Conservation (phyloP, 2,113 vertebrate genomes). For the Triplophysa dalaica region DNA sequence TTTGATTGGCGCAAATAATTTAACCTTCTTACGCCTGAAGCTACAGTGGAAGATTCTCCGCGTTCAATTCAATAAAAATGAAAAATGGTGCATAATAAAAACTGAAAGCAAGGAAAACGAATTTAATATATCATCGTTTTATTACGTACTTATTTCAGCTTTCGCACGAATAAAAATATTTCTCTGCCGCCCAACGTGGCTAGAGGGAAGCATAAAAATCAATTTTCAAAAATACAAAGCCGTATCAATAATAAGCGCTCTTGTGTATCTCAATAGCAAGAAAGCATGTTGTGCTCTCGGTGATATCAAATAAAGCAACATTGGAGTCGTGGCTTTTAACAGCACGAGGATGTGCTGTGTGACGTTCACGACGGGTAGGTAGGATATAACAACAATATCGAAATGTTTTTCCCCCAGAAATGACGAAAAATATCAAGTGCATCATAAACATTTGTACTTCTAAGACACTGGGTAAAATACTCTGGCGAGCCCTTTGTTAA, state of each 20-base stretch:
- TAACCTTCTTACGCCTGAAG: constrained; percentile 71
- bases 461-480: background rate
- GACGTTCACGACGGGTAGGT: background rate
- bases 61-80: constrained; percentile 81
- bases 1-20: constrained; percentile 77
- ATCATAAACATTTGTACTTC: too few species aligned
- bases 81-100: constrained; percentile 81
- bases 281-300: constrained; percentile 63
- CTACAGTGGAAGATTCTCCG: constrained; percentile 62
- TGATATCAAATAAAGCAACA: constrained; percentile 65
- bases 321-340: constrained; percentile 40
- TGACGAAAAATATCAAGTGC: background rate
- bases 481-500: background rate
- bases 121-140: constrained; percentile 84
- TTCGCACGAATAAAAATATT: constrained; percentile 79
- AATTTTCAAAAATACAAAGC: constrained; percentile 77
- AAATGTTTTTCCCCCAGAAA: background rate
- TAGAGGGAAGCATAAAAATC: constrained; percentile 83
- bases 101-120: constrained; percentile 76
- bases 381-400: background rate
- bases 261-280: constrained; percentile 58
- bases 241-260: constrained; percentile 76
- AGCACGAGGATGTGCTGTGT: constrained; percentile 14
- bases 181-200: constrained; percentile 77
- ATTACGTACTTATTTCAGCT: constrained; percentile 84